Conservation (phyloP, 2,113 vertebrate species). For the Callionymus lyra region DNA sequence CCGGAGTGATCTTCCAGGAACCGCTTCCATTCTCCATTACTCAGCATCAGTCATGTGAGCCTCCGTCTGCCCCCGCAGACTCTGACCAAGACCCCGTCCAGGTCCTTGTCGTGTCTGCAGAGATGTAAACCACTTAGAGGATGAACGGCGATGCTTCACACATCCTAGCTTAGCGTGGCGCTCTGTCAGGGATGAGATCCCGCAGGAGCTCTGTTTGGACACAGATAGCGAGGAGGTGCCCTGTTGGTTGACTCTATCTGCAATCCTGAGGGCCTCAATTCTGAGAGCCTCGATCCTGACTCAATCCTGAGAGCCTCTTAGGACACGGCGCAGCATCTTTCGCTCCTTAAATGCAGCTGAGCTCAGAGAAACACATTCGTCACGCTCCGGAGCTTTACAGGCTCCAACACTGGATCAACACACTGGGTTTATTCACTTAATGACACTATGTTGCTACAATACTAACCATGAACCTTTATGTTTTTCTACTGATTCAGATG, state of each 20-base stretch:
- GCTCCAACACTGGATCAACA: conserved; percentile 5
- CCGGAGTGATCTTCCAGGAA: not conserved
- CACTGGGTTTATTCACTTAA: conserved; percentile 4
- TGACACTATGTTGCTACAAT: not conserved
- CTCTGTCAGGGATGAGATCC: conserved; percentile 28
- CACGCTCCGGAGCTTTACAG: conserved; percentile 30
- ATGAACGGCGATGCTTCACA: conserved; percentile 28
- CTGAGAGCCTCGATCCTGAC: too few relatives aligned
- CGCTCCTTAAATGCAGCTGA: conserved; percentile 31
- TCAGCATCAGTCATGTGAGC: conserved; percentile 8
- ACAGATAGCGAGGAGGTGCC: conserved; percentile 42
- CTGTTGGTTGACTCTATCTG: conserved; percentile 45
- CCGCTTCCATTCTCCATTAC: conserved; percentile 21
- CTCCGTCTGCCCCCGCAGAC: conserved; percentile 5
- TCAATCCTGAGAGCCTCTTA: conserved; percentile 41
- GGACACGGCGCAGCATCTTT: conserved; percentile 16
- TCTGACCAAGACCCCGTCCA: conserved; percentile 2
- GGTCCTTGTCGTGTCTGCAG: conserved; percentile 19
- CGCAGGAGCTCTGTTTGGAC: conserved; percentile 31
- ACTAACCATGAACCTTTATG: too few relatives aligned
- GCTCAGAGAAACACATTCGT: conserved; percentile 39
- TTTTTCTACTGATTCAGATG: too few relatives aligned
- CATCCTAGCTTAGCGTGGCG: conserved; percentile 17
- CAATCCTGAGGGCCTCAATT: conserved; percentile 28
- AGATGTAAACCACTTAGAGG: conserved; percentile 38